Evolutionary conservation across 2,113 vertebrate species (phyloP), one percentile per base, ranked within the genome.

Genomic region (Stigmatopora nigra): DNA sequence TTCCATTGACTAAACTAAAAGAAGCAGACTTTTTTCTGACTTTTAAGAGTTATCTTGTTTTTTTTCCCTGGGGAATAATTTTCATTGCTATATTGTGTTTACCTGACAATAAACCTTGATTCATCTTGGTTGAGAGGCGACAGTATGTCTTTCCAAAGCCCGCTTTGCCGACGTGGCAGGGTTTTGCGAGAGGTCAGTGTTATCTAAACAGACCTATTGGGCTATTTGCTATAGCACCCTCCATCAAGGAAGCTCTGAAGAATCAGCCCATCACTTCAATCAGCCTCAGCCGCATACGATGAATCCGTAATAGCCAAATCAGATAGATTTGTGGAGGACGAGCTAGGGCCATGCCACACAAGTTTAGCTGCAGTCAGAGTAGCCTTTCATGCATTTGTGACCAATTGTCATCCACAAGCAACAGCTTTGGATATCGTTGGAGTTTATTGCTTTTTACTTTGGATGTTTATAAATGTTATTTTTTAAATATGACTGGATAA

Each of bases 211-310:
- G 79, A 83, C 78, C 90, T 89, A 89, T 91, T 88, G 87, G 89
- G 87, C 89, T 89, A 91, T 91, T 91, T 91, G 86, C 86, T 90
- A 87, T 90, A 92, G 90, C 88, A 92, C 90, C 90, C 91, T 92
- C 89, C 90, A 92, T 87, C 85, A 86, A 71, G 83, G 81, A 84
- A 83, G 88, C 84, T 83, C 81, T 25, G 82, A 85, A 86, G 86
- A 90, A 89, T 87, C 87, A 82, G 88, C 84, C 79, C 86, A 81
- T 90, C 91, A 90, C 91, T 92, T 90, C 90, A 92, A 92, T 91
- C 91, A 92, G 84, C 73, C 73, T 69, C 70, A 46, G 78, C 78
- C 61, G 85, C 83, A 75, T 78, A 73, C 78, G 53, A 85, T 89
- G 89, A 90, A 92, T 90, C 82, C 77, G 82, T 89, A 92, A 92